These are phyloP conservation scores for Anoplolepis gracilipes DNA, from an alignment of 1,140 invertebrate species.

Conservation along the genomic window DNA sequence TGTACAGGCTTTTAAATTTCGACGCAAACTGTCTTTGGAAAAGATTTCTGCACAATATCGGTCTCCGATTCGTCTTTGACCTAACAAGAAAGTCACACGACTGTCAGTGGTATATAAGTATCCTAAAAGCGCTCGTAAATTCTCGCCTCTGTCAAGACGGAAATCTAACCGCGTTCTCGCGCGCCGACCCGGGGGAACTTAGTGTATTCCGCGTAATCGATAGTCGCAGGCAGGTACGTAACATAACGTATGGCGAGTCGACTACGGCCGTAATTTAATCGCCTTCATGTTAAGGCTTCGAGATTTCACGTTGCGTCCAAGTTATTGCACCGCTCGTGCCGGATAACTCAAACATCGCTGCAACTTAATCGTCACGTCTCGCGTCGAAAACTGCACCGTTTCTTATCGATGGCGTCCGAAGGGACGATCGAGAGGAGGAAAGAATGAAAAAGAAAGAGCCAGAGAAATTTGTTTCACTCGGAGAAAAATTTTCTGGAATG, in stretches of 20 bases:
- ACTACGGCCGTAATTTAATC: conserved; percentile 76
- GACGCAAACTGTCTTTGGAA: neutral
- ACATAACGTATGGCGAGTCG: conserved; percentile 27
- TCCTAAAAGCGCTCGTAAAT: conserved; percentile 53
- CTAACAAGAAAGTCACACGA: conserved; percentile 36
- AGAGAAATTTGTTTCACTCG: neutral
- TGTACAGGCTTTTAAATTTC: neutral
- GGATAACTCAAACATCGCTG: conserved; percentile 78
- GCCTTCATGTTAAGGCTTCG: conserved; percentile 68
- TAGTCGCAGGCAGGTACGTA: conserved; percentile 39
- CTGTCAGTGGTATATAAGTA: conserved; percentile 18
- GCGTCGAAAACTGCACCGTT: conserved; percentile 72
- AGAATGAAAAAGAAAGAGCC: neutral
- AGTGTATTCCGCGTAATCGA: conserved; percentile 51
- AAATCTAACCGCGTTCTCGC: conserved; percentile 34
- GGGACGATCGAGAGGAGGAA: neutral
- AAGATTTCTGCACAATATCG: neutral
- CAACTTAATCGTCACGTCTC: conserved; percentile 80
- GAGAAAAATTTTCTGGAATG: neutral
- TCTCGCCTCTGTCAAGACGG: conserved; percentile 45
- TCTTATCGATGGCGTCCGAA: conserved; percentile 58
- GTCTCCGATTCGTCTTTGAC: neutral
- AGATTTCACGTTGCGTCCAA: conserved; percentile 74
- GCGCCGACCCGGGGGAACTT: conserved; percentile 8
- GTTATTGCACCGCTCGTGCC: conserved; percentile 79